A percentile compares a stretch with the other conserved stretches of the same genome.
Conservation (phyloP, 2,797 vertebrate genomes). For the Pseudocheirus occidentalis region DNA sequence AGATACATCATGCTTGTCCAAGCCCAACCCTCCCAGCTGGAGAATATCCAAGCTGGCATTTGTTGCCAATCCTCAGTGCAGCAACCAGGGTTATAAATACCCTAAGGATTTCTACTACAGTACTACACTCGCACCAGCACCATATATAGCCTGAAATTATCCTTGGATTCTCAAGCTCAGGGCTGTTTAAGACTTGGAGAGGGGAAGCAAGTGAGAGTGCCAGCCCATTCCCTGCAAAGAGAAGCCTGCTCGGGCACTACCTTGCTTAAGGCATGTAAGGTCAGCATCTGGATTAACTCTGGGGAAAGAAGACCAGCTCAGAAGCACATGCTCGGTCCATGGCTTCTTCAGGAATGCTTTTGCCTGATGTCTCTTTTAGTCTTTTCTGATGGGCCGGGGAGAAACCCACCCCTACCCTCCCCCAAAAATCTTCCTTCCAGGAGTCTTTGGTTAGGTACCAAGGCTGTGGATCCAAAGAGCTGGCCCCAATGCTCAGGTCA, state of each 20-base stretch:
- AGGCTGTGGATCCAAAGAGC: conserved; percentile 6
- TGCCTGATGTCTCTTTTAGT: fast-evolving
- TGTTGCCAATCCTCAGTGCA: conserved; percentile 62
- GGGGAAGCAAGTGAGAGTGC: not conserved
- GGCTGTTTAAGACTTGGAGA: not conserved
- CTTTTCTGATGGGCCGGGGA: not conserved
- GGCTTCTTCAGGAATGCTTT: not conserved
- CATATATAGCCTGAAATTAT: conserved; percentile 76
- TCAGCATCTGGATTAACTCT: fast-evolving
- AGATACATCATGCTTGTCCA: conserved; percentile 1
- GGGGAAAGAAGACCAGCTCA: not conserved
- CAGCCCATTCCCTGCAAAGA: not conserved
- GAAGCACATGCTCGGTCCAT: not conserved
- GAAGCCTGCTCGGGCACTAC: not conserved
- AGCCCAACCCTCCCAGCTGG: conserved; percentile 66
- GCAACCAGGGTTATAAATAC: conserved; percentile 72
- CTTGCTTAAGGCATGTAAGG: not conserved
- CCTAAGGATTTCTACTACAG: not conserved
- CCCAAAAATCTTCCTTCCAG: conserved; percentile 10
- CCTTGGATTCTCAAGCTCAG: conserved; percentile 54
- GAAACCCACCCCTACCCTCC: not conserved
- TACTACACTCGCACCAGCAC: conserved; percentile 51
- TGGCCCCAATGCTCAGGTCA: not conserved
- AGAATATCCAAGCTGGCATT: conserved; percentile 70
- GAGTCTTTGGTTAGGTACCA: not conserved